Base-by-base conservation (phyloP, 92 coral and sea anemone genomes). In the Muricea muricata region DNA sequence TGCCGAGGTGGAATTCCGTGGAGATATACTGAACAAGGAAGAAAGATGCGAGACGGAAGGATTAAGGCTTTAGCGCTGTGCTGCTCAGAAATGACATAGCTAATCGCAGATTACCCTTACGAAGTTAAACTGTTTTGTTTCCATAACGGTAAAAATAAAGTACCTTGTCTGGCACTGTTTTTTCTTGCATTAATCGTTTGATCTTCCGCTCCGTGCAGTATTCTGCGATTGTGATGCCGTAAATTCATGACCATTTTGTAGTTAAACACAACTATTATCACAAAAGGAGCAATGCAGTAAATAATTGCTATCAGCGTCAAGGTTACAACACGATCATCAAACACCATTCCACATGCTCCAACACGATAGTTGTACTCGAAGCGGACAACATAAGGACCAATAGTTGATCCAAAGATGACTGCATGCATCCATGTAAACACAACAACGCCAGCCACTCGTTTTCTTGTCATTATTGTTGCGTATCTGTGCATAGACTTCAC, bases 341-440 rank as follows among this genome's bases (percentile, higher is more conserved):
- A 63, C 11, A 7, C 37, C 10, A 26, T 28, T 25, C 18, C 70
- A 30, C 70, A 63, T 32, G 70, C 17, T 39, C 70, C 70, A 63
- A 26, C 70, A 32, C 35, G 70, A 30, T 63, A 26, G 37, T 25
- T 28, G 18, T 63, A 63, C 1, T 63, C 37, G 13, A 63, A 15
- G 28, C 13, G 21, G n/a, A 63, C 18, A 63, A 20, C 37, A 63
- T 28, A 12, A 2, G 35, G 39, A 15, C 18, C 39, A 18, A 63
- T 63, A 30, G 12, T 0, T 11, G 20, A 0, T 18, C 17, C 70
- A 63, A 13, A 26, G 11, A 63, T 63, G 6, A 63, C n/a, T 63
- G 31, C 70, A 63, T 63, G 35, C 4, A 63, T 63, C 70, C 70
- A 63, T 28, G n/a, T 63, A 32, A 63, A 63, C 18, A 63, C 70